These are phyloP conservation scores for Candoia aspera DNA, from an alignment of 2,113 vertebrate genomes.

Conservation along the genomic window DNA sequence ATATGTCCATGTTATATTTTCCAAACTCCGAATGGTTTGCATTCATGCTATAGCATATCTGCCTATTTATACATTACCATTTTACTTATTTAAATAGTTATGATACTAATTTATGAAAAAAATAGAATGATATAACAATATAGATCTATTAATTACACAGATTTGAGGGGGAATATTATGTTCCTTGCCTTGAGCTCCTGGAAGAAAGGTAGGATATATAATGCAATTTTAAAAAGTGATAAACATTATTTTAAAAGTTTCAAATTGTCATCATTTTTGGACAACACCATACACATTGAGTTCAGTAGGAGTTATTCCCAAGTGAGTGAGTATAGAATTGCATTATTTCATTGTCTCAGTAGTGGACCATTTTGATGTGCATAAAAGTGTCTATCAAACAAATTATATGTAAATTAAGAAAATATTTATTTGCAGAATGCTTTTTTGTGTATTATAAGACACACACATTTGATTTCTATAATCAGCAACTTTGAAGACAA, in stretches of 20 bases:
- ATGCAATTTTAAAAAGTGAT: too few species aligned
- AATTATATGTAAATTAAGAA: not conserved
- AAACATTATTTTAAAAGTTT: not conserved
- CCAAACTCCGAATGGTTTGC: conserved; percentile 69
- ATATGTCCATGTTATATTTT: conserved; percentile 61
- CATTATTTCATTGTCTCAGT: not conserved
- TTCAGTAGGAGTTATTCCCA: not conserved
- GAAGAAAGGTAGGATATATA: too few species aligned
- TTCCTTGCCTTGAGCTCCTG: too few species aligned
- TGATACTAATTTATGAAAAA: not conserved
- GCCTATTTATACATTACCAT: conserved; percentile 57
- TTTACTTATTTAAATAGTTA: not conserved
- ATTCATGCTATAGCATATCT: conserved; percentile 64
- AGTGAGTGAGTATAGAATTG: not conserved
- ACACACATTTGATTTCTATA: not conserved
- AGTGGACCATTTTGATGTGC: not conserved
- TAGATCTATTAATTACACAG: too few species aligned
- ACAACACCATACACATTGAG: not conserved
- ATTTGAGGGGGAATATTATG: too few species aligned
- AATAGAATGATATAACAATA: not conserved
- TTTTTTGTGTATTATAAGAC: not conserved
- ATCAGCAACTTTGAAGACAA: not conserved
- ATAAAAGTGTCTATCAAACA: not conserved
- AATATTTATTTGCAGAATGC: not conserved
- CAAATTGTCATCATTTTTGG: not conserved